Conservation (phyloP, 2,888 invertebrate species). For the Drosophila phalerata region DNA sequence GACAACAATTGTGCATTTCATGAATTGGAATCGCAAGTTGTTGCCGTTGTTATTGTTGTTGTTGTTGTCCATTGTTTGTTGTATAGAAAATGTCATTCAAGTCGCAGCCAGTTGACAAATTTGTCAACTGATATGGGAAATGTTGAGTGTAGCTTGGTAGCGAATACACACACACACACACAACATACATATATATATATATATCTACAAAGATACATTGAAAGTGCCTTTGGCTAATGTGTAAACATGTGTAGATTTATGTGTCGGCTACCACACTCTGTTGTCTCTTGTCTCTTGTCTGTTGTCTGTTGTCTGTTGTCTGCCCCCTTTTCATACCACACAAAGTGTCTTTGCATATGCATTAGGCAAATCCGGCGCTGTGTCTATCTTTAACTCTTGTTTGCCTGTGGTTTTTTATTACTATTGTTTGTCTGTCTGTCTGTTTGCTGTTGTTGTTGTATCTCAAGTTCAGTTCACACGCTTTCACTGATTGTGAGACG, state of each 20-base stretch:
- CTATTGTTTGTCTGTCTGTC: constrained; percentile 20
- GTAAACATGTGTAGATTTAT: constrained; percentile 74
- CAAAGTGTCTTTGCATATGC: constrained; percentile 53
- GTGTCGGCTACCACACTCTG: constrained; percentile 35
- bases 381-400: constrained; percentile 42
- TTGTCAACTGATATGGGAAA: constrained; percentile 79
- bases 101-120: constrained; percentile 75
- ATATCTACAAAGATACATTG: constrained; percentile 22
- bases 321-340: neutral
- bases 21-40: constrained; percentile 68
- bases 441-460: constrained; percentile 28
- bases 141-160: constrained; percentile 53
- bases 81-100: constrained; percentile 73
- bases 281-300: too few species aligned
- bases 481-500: constrained; percentile 81
- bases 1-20: constrained; percentile 81
- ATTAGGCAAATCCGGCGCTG: constrained; percentile 40
- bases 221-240: constrained; percentile 54
- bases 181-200: constrained; percentile 12
- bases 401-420: constrained; percentile 48
- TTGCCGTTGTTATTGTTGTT: constrained; percentile 15
- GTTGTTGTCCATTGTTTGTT: constrained; percentile 62
- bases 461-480: constrained; percentile 85
- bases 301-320: too few species aligned
- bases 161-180: constrained; percentile 23